Conservation (phyloP, 1,140 invertebrate genomes). For the Heliconius eleuchia region DNA sequence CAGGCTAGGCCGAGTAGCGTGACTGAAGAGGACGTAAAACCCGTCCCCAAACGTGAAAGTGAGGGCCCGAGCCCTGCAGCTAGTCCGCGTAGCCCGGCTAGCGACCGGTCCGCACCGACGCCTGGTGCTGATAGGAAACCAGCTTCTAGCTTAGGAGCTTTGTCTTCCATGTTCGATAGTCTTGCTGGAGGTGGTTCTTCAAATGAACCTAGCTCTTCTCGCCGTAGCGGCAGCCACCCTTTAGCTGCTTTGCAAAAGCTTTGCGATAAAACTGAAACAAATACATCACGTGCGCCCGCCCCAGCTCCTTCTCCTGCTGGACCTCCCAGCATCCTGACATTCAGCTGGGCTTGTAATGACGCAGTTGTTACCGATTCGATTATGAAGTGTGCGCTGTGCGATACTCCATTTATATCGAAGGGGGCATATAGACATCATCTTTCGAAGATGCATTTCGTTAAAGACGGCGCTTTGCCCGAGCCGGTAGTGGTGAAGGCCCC, state of each 20-base stretch:
- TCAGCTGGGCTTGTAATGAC: conserved; percentile 96
- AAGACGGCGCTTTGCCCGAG: conserved; percentile 92
- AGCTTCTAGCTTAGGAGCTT: conserved; percentile 88
- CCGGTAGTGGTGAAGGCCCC: conserved; percentile 83
- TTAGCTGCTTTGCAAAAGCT: conserved; percentile 96
- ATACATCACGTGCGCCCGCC: conserved; percentile 71
- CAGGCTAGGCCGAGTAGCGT: conserved; percentile 80
- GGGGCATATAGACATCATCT: conserved; percentile 97
- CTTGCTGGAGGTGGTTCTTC: conserved; percentile 83
- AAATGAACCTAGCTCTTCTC: conserved; percentile 79
- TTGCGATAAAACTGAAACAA: conserved; percentile 95
- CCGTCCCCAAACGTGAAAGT: conserved; percentile 67
- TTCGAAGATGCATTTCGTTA: conserved; percentile 98
- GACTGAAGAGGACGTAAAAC: conserved; percentile 74
- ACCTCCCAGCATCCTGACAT: conserved; percentile 92
- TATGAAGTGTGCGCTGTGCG: conserved; percentile 98
- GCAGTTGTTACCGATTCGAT: conserved; percentile 93
- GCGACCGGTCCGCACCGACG: conserved; percentile 87
- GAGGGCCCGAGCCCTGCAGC: conserved; percentile 79
- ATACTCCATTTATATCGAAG: conserved; percentile 97
- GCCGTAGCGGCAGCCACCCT: conserved; percentile 90
- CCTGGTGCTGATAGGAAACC: conserved; percentile 86
- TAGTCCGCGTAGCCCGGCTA: conserved; percentile 87
- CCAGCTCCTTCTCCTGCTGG: conserved; percentile 82
- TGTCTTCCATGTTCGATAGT: conserved; percentile 95